Evolutionary conservation across 1,140 invertebrate genomes (phyloP), one percentile per base, ranked within the genome.

Genomic region (Dendrolimus kikuchii): DNA sequence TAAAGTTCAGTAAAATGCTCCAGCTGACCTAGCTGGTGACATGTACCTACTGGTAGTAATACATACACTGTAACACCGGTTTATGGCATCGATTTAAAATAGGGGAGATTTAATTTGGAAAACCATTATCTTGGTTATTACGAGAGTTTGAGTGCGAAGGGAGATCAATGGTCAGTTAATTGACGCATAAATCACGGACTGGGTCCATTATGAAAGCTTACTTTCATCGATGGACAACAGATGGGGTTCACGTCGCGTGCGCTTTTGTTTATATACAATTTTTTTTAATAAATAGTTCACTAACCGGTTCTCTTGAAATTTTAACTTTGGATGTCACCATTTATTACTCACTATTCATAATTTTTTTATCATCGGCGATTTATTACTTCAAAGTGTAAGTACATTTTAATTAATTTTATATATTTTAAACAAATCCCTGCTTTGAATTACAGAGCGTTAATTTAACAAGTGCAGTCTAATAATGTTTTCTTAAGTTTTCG

Each of bases 111-210:
- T 81, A 23, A 82, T 77, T 75, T 62, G 71, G 64, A 76, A 81
- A 78, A 72, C 69, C 69, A 78, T 80, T 73, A 75, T 52, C 36
- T 56, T 53, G 64, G 59, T 66, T 60, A 71, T 68, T 69, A 23
- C 23, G 23, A 23, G 23, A 3, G 23, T 23, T 23, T 23, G 23
- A 23, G 46, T 53, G 51, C 47, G 61, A 59, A 62, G 59, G 75
- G 74, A 57, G 60, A 48, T 59, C 46, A 84, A 84, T 81, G 78
- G 78, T 84, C 81, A 80, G 69, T 81, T 81, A 84, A 81, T 84
- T 84, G 78, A 69, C 58, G 57, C 59, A 84, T 81, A 84, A 81
- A 83, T 83, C 77, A 81, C 67, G 50, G 56, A 60, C 49, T 59
- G 40, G 44, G 51, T 53, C 61, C 57, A 61, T 60, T 59, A 73